Conservation (phyloP, 2,113 vertebrate species). For the Tricholaema leucomelas region DNA sequence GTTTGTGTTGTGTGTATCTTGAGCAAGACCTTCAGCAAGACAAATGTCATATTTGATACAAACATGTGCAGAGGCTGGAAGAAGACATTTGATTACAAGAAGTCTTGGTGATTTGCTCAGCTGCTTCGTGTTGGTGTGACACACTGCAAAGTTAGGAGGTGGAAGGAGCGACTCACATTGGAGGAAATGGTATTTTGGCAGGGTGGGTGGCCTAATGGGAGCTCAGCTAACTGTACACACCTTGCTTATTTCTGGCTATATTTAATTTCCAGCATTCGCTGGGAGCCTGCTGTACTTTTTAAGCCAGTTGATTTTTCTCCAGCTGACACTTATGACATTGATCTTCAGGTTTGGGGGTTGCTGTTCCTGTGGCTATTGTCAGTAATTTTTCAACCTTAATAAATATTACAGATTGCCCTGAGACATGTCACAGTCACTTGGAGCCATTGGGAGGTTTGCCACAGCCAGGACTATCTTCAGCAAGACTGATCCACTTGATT, state of each 20-base stretch:
- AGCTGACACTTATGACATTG: background rate
- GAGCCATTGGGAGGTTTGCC: background rate
- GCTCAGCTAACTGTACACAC: background rate
- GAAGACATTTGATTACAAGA: background rate
- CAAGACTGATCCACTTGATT: background rate
- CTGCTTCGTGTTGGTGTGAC: background rate
- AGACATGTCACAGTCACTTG: background rate
- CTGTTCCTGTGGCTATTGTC: background rate
- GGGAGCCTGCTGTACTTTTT: background rate
- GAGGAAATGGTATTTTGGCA: background rate
- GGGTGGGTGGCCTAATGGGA: slow-evolving; percentile 38
- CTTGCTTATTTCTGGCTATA: background rate
- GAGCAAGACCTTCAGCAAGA: slow-evolving; percentile 23
- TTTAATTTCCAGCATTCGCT: slow-evolving; percentile 3
- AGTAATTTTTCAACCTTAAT: background rate
- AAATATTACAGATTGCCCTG: background rate
- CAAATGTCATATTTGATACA: slow-evolving; percentile 7
- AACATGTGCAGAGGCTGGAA: slow-evolving; percentile 14
- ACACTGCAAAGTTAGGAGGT: slow-evolving; percentile 3
- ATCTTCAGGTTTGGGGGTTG: background rate
- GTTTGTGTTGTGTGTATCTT: slow-evolving; percentile 20
- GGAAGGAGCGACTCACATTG: background rate
- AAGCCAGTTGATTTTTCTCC: background rate
- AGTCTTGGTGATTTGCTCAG: background rate
- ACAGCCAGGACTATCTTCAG: background rate